phyloP scores from a whole-genome alignment of 2,797 vertebrate genomes.

The Parauchenoglanis punctatus region DNA sequence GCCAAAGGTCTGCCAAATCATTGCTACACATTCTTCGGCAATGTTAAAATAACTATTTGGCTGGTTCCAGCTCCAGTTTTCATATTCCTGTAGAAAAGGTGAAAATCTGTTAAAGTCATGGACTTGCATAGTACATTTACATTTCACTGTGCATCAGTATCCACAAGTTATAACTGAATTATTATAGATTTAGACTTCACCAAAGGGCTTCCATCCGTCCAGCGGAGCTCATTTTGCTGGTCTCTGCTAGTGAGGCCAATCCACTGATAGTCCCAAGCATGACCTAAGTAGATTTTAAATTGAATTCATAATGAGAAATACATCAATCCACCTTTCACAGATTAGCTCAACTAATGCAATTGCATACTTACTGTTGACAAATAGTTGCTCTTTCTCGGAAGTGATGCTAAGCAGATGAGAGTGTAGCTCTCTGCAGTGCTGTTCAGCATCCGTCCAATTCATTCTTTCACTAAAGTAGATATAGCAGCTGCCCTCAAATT shows the following conservation, averaged over 20 bases:
- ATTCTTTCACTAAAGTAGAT: conserved; percentile 80
- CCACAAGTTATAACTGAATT: not conserved
- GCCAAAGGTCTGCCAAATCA: conserved; percentile 91
- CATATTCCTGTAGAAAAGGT: conserved; percentile 76
- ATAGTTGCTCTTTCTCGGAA: conserved; percentile 90
- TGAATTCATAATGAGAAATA: not conserved
- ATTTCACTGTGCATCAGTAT: not conserved
- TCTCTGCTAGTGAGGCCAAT: conserved; percentile 91
- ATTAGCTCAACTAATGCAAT: not conserved
- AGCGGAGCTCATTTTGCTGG: conserved; percentile 88
- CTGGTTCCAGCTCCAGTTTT: conserved; percentile 94
- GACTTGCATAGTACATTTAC: not conserved
- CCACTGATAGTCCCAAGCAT: conserved; percentile 89
- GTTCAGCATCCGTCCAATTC: conserved; percentile 88
- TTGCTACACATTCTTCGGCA: conserved; percentile 92
- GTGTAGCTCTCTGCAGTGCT: conserved; percentile 81
- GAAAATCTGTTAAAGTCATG: not conserved
- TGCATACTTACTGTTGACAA: conserved; percentile 85
- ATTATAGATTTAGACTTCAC: conserved; percentile 73
- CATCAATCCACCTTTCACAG: not conserved
- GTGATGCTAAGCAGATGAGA: conserved; percentile 91
- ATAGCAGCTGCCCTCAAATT: conserved; percentile 93
- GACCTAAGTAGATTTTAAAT: conserved; percentile 57
- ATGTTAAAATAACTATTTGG: conserved; percentile 90
- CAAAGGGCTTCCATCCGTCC: conserved; percentile 89